A percentile compares a stretch with the other conserved stretches of the same genome.
phyloP scores from a whole-genome alignment of 2,888 invertebrate species.

The Emmelina monodactyla region DNA sequence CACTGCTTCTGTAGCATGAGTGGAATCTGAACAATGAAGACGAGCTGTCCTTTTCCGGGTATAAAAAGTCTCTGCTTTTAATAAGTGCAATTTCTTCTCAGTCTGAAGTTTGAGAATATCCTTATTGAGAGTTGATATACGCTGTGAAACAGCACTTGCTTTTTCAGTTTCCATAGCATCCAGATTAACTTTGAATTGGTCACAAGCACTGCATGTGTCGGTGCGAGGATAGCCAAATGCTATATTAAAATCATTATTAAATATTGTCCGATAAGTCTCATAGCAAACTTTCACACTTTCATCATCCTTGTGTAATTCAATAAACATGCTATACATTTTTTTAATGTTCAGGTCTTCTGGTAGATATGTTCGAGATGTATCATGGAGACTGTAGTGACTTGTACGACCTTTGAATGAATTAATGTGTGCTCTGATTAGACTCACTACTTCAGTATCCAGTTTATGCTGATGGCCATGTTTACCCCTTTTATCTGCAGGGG shows the following conservation, averaged over 20 bases:
- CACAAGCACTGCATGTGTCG: too few species aligned
- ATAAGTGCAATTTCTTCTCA: neutral
- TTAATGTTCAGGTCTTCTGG: conserved; percentile 3
- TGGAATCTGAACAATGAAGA: neutral
- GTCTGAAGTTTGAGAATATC: neutral
- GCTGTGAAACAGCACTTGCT: conserved; percentile 3
- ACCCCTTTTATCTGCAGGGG: conserved; percentile 6
- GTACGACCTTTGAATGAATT: neutral
- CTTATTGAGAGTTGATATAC: neutral
- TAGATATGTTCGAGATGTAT: neutral
- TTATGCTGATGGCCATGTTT: conserved; percentile 6
- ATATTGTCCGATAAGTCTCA: neutral
- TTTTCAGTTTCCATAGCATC: neutral
- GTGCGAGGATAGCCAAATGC: neutral
- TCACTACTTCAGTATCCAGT: neutral
- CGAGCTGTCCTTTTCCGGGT: neutral
- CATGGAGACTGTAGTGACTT: conserved; percentile 5
- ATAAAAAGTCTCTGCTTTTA: neutral
- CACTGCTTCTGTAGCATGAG: conserved; percentile 3
- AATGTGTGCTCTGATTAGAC: neutral
- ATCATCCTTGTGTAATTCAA: neutral
- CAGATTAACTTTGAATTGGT: neutral
- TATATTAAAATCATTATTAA: neutral
- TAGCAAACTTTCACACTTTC: neutral
- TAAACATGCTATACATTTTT: neutral